These are phyloP conservation scores for Melanotaenia pygmaea DNA, from an alignment of 2,797 vertebrate species.

Conservation along the genomic window DNA sequence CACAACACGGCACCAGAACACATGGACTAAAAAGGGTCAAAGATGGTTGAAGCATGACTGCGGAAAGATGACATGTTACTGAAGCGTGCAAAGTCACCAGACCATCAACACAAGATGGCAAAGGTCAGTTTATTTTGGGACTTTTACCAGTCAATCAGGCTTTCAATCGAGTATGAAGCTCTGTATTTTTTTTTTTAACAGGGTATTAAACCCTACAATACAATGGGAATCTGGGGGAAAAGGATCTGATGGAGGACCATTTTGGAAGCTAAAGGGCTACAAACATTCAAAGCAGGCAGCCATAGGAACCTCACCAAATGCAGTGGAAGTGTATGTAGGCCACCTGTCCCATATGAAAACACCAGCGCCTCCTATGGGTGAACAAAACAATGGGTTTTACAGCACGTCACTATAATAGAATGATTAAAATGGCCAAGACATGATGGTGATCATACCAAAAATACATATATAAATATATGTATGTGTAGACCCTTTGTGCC, in stretches of 20 bases:
- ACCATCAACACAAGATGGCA: slow-evolving; percentile 65
- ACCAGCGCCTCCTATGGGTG: slow-evolving; percentile 87
- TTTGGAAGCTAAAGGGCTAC: slow-evolving; percentile 62
- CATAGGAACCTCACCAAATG: slow-evolving; percentile 85
- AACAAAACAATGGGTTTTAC: slow-evolving; percentile 84
- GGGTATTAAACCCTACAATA: slow-evolving; percentile 31
- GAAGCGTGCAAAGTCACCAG: slow-evolving; percentile 69
- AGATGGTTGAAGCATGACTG: slow-evolving; percentile 64
- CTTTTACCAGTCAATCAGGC: slow-evolving; percentile 35
- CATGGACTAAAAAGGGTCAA: slow-evolving; percentile 53
- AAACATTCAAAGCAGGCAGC: slow-evolving; percentile 80
- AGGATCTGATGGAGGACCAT: slow-evolving; percentile 53
- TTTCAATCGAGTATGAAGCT: slow-evolving; percentile 20
- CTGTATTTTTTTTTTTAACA: slow-evolving; percentile 17
- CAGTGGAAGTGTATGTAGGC: slow-evolving; percentile 84
- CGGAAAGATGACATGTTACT: slow-evolving; percentile 55
- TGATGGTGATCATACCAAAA: slow-evolving; percentile 50
- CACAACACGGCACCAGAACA: slow-evolving; percentile 63
- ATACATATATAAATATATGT: slow-evolving; percentile 31
- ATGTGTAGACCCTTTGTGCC: slow-evolving; percentile 15
- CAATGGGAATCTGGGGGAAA: slow-evolving; percentile 34
- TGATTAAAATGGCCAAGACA: slow-evolving; percentile 66
- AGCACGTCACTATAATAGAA: slow-evolving; percentile 71
- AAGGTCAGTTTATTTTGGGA: slow-evolving; percentile 46
- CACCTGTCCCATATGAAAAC: slow-evolving; percentile 86